A percentile compares a stretch with the other conserved stretches of the same genome.
phyloP scores from a whole-genome alignment of 2,797 vertebrate species.

The Danio jaintianensis region DNA sequence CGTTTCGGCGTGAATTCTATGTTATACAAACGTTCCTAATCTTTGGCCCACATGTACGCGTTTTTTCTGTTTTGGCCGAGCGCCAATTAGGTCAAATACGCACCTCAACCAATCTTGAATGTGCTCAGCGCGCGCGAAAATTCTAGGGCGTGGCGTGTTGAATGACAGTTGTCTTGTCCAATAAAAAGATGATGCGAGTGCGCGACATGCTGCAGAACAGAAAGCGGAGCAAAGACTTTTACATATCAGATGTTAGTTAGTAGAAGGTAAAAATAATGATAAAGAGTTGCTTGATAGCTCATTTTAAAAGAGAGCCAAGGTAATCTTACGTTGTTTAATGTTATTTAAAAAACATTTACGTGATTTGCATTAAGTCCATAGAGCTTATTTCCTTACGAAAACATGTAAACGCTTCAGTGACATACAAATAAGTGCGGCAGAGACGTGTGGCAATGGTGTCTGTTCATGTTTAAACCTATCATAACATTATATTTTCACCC shows the following conservation, averaged over 20 bases:
- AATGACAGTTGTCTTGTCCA: slow-evolving; percentile 45
- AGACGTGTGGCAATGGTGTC: background rate
- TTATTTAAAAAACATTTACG: background rate
- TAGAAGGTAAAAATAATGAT: background rate
- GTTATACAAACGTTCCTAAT: slow-evolving; percentile 64
- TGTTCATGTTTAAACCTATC: background rate
- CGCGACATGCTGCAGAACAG: background rate
- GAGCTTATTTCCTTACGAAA: background rate
- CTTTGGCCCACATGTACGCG: slow-evolving; percentile 55
- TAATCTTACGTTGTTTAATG: background rate
- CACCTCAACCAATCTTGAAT: slow-evolving; percentile 59
- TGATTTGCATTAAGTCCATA: slow-evolving; percentile 15
- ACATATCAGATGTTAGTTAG: background rate
- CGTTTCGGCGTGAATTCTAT: slow-evolving; percentile 15
- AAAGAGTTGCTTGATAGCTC: too few relatives aligned
- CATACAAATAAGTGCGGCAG: background rate
- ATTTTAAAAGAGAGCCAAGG: background rate
- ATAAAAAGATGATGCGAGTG: slow-evolving; percentile 55
- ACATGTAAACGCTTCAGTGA: slow-evolving; percentile 25
- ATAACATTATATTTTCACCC: background rate
- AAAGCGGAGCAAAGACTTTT: background rate
- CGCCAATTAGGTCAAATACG: slow-evolving; percentile 68
- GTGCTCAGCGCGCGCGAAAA: slow-evolving; percentile 30
- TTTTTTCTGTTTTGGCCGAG: slow-evolving; percentile 55
- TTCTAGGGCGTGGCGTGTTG: background rate